Base-by-base conservation (phyloP, 2,797 vertebrate genomes). In the Parambassis ranga region DNA sequence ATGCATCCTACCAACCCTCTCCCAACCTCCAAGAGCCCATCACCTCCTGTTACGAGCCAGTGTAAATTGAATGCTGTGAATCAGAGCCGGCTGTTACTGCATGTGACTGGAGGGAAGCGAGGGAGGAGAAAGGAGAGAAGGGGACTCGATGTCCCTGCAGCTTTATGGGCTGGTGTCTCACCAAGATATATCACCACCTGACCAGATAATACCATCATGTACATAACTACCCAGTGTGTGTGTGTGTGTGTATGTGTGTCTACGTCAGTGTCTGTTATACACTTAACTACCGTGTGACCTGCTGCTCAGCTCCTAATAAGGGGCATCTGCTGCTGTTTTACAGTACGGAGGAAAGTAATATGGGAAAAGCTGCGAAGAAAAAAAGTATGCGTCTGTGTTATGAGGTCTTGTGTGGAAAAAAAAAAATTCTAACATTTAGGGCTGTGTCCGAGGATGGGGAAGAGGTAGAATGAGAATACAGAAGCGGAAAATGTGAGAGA, bases 1-100 rank as follows among this genome's bases (percentile, higher is more conserved):
- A 30, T 19, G 26, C 36, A 41, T 20, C 72, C 59, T 4, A 19
- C 59, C 68, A 65, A 51, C 52, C 70, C 76, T 65, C 65, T 38
- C 74, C 67, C 67, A 72, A 36, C 71, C 55, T 77, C 72, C 68
- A 50, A 77, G 62, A 84, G 77, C 82, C 82, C 81, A 87, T 89
- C 88, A 81, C 71, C 79, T 79, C 61, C 74, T 55, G 84, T 90
- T 88, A 91, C 71, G 64, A 89, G 86, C 65, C 50, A 2, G 87
- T 73, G 86, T 84, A 87, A 91, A 88, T 89, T 88, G 88, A 89
- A 86, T 87, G 84, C 84, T 81, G 85, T 90, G 87, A 90, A 89
- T 87, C 85, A 90, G 85, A 69, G 51, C 59, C 11, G 80, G 73
- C 76, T 81, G 86, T 87, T 88, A 79, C 75, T 46, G 79, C 71